Evolutionary conservation across 2,888 invertebrate species (phyloP).

Genomic region (Rhaphigaster nebulosa): DNA sequence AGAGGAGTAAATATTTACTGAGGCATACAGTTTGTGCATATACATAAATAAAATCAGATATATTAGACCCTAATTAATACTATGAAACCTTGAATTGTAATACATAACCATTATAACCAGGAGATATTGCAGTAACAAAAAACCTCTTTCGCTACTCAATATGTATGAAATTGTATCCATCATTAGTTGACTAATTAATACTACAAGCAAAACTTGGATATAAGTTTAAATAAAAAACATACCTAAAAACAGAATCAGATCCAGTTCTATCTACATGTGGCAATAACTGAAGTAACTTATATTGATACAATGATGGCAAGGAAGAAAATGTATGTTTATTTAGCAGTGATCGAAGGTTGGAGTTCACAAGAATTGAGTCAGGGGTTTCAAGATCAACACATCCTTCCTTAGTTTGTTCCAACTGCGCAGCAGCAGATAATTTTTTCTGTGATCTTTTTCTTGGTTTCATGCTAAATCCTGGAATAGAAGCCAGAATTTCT

Average conservation of each 20-base stretch:
- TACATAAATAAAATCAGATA: too few relatives aligned
- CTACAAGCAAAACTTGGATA: neutral
- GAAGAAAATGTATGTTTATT: constrained; percentile 93
- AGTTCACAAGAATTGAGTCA: constrained; percentile 90
- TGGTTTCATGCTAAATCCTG: constrained; percentile 86
- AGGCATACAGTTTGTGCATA: too few relatives aligned
- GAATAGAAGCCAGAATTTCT: constrained; percentile 89
- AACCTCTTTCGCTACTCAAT: neutral
- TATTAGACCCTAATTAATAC: too few relatives aligned
- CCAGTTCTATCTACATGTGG: constrained; percentile 87
- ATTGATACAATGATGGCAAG: constrained; percentile 90
- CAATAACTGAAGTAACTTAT: constrained; percentile 90
- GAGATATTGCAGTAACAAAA: neutral
- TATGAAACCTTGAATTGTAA: too few relatives aligned
- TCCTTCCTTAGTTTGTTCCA: constrained; percentile 93
- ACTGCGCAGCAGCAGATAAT: constrained; percentile 90
- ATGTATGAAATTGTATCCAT: too few relatives aligned
- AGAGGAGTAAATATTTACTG: too few relatives aligned
- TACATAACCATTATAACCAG: neutral
- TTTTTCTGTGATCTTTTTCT: constrained; percentile 81
- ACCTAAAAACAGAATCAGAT: constrained; percentile 69
- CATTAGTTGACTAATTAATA: neutral
- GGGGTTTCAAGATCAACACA: constrained; percentile 96
- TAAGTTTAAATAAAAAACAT: constrained; percentile 57
- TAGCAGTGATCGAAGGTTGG: constrained; percentile 88